A percentile compares a stretch with the other conserved stretches of the same genome.
phyloP scores from a whole-genome alignment of 2,888 invertebrate species.

The Cyclophora punctaria region DNA sequence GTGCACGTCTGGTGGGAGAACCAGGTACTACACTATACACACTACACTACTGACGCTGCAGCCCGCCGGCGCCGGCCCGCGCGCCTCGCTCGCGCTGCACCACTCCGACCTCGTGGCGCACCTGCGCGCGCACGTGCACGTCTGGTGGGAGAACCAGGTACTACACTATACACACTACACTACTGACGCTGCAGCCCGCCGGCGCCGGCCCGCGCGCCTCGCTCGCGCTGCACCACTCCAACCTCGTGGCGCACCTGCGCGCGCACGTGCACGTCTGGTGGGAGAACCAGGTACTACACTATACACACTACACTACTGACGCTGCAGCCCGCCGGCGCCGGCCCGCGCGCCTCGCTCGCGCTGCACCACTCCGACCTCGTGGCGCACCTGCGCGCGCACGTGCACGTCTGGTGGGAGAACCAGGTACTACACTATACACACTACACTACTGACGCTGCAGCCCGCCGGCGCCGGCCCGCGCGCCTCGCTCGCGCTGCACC shows the following conservation, averaged over 20 bases:
- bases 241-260: conserved; percentile 91
- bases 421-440: conserved; percentile 52
- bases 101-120: conserved; percentile 94
- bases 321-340: conserved; percentile 91
- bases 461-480: conserved; percentile 92
- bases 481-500: conserved; percentile 85
- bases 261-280: conserved; percentile 98
- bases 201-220: conserved; percentile 90
- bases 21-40: conserved; percentile 34
- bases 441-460: conserved; percentile 90
- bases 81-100: conserved; percentile 86
- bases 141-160: conserved; percentile 89
- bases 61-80: conserved; percentile 90
- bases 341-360: conserved; percentile 87
- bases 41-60: conserved; percentile 79
- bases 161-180: background rate
- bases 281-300: conserved; percentile 76
- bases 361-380: conserved; percentile 91
- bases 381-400: conserved; percentile 93
- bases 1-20: conserved; percentile 97
- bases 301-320: conserved; percentile 55
- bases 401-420: conserved; percentile 95
- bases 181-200: conserved; percentile 87
- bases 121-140: conserved; percentile 93
- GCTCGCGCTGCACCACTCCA: conserved; percentile 87